Percentiles rank a stretch among this genome's conserved stretches.
Evolutionary conservation across 2,113 vertebrate species (phyloP).

Genomic region (Alethe castanea): DNA sequence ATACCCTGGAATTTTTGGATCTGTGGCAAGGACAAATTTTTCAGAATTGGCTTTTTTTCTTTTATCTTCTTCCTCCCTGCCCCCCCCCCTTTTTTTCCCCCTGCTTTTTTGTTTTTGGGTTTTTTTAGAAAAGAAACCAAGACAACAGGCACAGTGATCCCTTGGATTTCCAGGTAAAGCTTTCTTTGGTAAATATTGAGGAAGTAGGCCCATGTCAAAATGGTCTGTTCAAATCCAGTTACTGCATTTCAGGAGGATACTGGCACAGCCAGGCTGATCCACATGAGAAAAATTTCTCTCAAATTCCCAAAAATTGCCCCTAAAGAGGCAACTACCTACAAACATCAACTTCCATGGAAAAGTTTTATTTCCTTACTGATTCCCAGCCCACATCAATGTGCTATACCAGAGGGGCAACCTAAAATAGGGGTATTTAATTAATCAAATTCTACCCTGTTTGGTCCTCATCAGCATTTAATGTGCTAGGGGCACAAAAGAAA

Average conservation of each 20-base stretch:
- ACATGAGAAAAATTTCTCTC: not conserved
- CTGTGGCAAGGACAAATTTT: not conserved
- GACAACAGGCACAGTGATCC: not conserved
- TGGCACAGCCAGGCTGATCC: not conserved
- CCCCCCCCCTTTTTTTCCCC: not conserved
- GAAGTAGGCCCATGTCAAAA: not conserved
- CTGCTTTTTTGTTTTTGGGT: not conserved
- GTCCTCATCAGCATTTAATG: not conserved
- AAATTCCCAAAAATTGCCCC: not conserved
- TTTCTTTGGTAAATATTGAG: not conserved
- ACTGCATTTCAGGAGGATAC: not conserved
- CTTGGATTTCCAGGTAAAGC: not conserved
- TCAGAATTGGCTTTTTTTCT: not conserved
- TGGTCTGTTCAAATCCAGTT: not conserved
- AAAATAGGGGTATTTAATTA: not conserved
- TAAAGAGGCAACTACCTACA: not conserved
- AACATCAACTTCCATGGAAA: not conserved
- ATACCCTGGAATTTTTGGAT: not conserved
- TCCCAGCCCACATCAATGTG: accelerated
- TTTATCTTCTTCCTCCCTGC: no score
- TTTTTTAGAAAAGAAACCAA: not conserved
- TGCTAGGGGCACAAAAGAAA: not conserved
- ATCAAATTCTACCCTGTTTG: not conserved
- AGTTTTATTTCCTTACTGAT: not conserved
- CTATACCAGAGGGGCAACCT: not conserved